Percentiles rank a stretch among this genome's conserved stretches.
Evolutionary conservation across 2,113 vertebrate species (phyloP).

Genomic region (Columba livia): DNA sequence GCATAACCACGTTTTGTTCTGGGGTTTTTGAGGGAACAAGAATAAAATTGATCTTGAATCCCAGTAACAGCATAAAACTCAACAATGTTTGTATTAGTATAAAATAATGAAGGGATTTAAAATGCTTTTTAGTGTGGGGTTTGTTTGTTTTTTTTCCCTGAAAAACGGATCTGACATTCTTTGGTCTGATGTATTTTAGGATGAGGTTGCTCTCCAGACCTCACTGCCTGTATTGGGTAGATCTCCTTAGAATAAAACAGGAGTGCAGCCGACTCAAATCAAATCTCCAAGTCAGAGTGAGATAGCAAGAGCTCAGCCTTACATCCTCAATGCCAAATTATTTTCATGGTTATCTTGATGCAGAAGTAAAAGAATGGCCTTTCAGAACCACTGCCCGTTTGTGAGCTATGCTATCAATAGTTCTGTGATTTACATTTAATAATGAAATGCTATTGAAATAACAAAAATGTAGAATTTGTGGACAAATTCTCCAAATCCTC

Average conservation of each 20-base stretch:
- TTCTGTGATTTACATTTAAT: neutral
- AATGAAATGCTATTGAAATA: neutral
- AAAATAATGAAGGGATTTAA: neutral
- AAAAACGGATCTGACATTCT: neutral
- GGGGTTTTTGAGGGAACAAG: neutral
- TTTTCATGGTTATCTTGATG: neutral
- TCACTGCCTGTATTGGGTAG: neutral
- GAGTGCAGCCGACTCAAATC: neutral
- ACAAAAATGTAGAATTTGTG: neutral
- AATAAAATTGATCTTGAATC: neutral
- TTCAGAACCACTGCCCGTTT: neutral
- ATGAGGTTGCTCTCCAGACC: neutral
- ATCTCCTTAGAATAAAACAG: neutral
- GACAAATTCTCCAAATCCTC: neutral
- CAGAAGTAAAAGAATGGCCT: neutral
- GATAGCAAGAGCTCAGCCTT: neutral
- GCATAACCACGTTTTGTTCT: neutral
- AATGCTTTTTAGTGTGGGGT: neutral
- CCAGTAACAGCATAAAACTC: neutral
- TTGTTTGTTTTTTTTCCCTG: neutral
- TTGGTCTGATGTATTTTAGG: neutral
- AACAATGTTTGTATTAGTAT: neutral
- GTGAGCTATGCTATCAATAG: neutral
- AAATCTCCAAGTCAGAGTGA: neutral
- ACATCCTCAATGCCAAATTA: neutral